Conservation (phyloP, 1,140 invertebrate species). For the Colletes latitarsis region DNA sequence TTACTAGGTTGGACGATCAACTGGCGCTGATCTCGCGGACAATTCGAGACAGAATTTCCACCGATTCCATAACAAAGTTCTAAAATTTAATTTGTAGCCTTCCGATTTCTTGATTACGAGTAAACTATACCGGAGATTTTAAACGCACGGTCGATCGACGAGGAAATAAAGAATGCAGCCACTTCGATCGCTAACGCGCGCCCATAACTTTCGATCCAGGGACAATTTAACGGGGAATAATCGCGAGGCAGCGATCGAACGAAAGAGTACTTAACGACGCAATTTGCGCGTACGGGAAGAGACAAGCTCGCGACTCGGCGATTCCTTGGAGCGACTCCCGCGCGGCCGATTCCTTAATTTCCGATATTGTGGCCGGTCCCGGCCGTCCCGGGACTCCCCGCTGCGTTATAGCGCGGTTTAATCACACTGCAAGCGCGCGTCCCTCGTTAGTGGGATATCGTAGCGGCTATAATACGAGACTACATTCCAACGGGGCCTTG, state of each 20-base stretch:
- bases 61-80: no score
- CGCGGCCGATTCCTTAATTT: constrained; percentile 60
- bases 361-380: constrained; percentile 48
- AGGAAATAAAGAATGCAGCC: no score
- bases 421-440: constrained; percentile 71
- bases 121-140: no score
- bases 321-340: constrained; percentile 15
- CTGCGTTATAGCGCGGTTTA: constrained; percentile 69
- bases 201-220: constrained; percentile 9
- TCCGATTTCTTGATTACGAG: no score
- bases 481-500: constrained; percentile 61
- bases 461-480: constrained; percentile 65
- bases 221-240: constrained; percentile 38
- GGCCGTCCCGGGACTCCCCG: constrained; percentile 52
- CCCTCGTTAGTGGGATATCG: constrained; percentile 74
- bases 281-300: constrained; percentile 26
- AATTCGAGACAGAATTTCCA: no score
- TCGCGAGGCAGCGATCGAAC: constrained; percentile 23
- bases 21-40: no score
- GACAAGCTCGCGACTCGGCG: constrained; percentile 17
- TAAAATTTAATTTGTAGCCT: no score
- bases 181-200: no score
- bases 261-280: constrained; percentile 21
- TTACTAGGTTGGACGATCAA: no score
- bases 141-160: no score